Conservation (phyloP, 2,113 vertebrate genomes). For the Lasiurus borealis region DNA sequence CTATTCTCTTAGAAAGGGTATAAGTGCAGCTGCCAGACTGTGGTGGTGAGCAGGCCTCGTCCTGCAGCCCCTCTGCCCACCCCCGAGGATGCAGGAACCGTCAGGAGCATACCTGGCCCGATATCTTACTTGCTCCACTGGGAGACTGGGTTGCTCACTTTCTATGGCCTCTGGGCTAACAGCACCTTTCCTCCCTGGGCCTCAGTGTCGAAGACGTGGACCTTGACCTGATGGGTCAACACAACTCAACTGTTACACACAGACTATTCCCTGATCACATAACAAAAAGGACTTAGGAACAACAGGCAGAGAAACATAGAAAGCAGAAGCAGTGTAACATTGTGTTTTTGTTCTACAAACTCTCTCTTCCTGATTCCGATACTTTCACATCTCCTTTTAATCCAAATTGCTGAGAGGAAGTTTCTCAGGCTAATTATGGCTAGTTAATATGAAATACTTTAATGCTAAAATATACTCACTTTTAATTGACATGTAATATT, state of each 20-base stretch:
- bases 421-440: not conserved
- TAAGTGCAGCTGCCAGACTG: accelerated
- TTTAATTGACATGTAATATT: not conserved
- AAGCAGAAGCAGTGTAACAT: not conserved
- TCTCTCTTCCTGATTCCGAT: not conserved
- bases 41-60: not conserved
- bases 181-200: not conserved
- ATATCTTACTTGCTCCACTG: too few species aligned
- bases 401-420: not conserved
- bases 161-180: too few species aligned
- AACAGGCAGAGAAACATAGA: not conserved
- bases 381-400: not conserved
- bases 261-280: not conserved
- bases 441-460: not conserved
- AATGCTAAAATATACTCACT: not conserved
- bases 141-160: too few species aligned
- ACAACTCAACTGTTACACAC: too few species aligned
- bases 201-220: not conserved
- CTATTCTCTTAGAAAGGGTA: not conserved
- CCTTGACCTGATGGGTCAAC: accelerated
- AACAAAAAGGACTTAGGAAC: not conserved
- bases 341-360: not conserved
- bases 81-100: too few species aligned
- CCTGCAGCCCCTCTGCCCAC: too few species aligned
- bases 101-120: too few species aligned